phyloP scores from a whole-genome alignment of 2,797 vertebrate genomes.

The Lepus townsendii region DNA sequence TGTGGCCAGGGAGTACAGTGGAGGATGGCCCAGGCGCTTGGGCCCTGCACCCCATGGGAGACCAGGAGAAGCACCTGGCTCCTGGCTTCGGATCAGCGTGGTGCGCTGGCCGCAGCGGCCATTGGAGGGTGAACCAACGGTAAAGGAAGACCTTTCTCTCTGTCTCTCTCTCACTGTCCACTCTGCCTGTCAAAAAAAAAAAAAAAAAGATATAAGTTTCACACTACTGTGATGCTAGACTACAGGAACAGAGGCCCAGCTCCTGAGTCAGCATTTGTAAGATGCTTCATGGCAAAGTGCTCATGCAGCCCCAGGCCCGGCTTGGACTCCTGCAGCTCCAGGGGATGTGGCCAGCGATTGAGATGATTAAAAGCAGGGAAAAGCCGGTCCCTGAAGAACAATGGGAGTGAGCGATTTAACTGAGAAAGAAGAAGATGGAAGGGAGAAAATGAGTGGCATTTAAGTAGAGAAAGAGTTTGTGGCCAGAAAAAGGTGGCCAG shows the following conservation, averaged over 20 bases:
- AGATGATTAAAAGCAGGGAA: constrained; percentile 80
- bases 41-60: too few species aligned
- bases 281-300: constrained; percentile 18
- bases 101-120: too few species aligned
- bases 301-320: constrained; percentile 36
- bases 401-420: constrained; percentile 74
- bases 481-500: constrained; percentile 49
- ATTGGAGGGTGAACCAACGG: too few species aligned
- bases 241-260: not conserved
- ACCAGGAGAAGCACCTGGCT: too few species aligned
- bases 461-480: constrained; percentile 63
- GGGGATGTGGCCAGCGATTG: constrained; percentile 77
- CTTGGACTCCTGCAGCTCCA: constrained; percentile 60
- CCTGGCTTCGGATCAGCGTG: too few species aligned
- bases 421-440: constrained; percentile 73
- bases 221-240: not conserved
- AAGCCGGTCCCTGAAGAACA: constrained; percentile 63
- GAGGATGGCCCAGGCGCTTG: too few species aligned
- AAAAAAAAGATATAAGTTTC: not conserved
- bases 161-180: too few species aligned
- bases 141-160: too few species aligned
- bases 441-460: constrained; percentile 69
- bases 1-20: too few species aligned
- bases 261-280: constrained; percentile 36
- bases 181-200: too few species aligned